phyloP scores from a whole-genome alignment of 2,113 vertebrate genomes.

The Craseonycteris thonglongyai region DNA sequence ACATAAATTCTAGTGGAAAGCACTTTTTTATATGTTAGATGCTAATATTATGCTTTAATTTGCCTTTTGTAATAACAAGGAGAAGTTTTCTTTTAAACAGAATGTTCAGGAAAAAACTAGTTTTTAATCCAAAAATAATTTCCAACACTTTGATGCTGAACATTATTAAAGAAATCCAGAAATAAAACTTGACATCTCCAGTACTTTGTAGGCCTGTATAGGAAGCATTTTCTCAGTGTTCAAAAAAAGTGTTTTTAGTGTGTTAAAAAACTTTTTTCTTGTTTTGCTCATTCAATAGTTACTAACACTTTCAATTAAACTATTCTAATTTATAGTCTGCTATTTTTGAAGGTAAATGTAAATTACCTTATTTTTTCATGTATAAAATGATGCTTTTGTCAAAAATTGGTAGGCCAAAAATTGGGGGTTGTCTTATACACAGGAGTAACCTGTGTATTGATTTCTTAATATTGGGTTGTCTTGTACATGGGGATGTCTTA shows the following conservation, averaged over 20 bases:
- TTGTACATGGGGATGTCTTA: no score
- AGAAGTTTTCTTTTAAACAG: background rate
- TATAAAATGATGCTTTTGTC: no score
- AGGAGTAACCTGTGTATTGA: no score
- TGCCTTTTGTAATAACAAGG: slow-evolving; percentile 1
- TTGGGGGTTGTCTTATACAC: no score
- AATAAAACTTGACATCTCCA: background rate
- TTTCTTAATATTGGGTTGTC: no score
- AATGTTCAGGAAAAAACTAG: background rate
- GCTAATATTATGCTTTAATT: background rate
- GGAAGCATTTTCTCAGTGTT: slow-evolving; percentile 1
- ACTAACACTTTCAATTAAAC: background rate
- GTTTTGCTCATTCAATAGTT: background rate
- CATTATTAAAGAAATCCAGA: background rate
- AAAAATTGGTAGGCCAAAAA: no score
- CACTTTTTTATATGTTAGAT: background rate
- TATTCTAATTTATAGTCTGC: background rate
- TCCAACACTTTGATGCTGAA: background rate
- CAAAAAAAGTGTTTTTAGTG: background rate
- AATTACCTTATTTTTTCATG: no score
- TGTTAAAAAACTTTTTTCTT: background rate
- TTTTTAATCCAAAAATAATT: background rate
- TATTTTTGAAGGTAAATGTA: background rate
- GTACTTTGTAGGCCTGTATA: background rate
- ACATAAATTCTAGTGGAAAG: background rate